Evolutionary conservation across 2,797 vertebrate genomes (phyloP).

Genomic region (Bradypodion ventrale): DNA sequence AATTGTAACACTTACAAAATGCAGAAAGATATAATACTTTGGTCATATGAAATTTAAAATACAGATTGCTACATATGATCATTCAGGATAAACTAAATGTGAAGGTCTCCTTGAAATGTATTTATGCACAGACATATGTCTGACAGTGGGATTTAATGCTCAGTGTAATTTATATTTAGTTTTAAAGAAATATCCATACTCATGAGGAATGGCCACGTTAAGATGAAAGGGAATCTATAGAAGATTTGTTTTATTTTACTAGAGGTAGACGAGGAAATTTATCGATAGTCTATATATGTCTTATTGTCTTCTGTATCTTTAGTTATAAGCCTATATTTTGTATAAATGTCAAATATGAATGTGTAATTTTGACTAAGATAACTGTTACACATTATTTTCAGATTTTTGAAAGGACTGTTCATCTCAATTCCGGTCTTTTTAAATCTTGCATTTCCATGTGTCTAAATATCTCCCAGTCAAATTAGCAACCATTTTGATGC

Average conservation of each 20-base stretch:
- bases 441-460: constrained; percentile 19
- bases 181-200: constrained; percentile 13
- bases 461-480: constrained; percentile 33
- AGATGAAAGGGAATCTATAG: neutral
- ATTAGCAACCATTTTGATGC: constrained; percentile 16
- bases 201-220: neutral
- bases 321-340: neutral
- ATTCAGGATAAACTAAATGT: no score
- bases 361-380: neutral
- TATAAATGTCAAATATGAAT: neutral
- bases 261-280: neutral
- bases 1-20: no score
- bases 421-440: constrained; percentile 5
- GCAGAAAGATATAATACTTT: no score
- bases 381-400: neutral
- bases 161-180: neutral
- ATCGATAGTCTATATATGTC: neutral
- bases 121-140: no score
- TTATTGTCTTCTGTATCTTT: no score
- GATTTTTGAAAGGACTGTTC: constrained; percentile 11
- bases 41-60: no score
- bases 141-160: neutral
- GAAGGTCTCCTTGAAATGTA: no score
- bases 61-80: no score
- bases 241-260: neutral